Base-by-base conservation (phyloP, 2,113 vertebrate species). In the Balaeniceps rex region DNA sequence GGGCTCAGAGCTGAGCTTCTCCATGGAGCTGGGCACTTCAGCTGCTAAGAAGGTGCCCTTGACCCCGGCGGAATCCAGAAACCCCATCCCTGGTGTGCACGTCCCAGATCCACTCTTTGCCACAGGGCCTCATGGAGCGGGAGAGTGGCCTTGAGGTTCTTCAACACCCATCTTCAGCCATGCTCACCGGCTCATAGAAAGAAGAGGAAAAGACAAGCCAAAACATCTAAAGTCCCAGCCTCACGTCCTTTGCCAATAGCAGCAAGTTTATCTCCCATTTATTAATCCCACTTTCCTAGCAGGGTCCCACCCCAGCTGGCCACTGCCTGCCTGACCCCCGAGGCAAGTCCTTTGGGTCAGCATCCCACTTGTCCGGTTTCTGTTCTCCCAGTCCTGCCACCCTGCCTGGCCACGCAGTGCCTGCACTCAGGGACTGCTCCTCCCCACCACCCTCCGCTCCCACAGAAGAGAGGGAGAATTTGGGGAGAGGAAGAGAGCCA, bases 151-250 rank as follows among this genome's bases (percentile, higher is more conserved):
- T 16, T 14, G 26, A 69, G 16, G 6, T 31, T 81, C 63, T 55
- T 60, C 51, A 55, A 17, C 9, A 13, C 14, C 18, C 16, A 17
- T 18, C 26, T 36, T 69, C 72, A 80, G 66, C 58, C 63, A 36
- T 4, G 6, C 8, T 76, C 0, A 0, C 34, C 2, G 0, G 44
- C 10, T 60, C 10, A 8, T 2, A 46, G 29, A 55, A 65, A 22
- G 18, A 80, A 66, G 66, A 58, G 24, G n/a, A 75, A 47, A 83
- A 65, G 51, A 25, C 55, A 75, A 68, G 42, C 24, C 40, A 66
- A 66, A 87, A 9, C 34, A 21, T 15, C 19, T 19, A 0, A 55
- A 76, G 19, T 19, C 38, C 33, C 42, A 61, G 40, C 21, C 54
- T 77, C 22, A 2, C 5, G 1, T n/a, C 60, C 36, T 71, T 60